Base-by-base conservation (phyloP, 30 jellyfish, hydroid and myxozoan species). In the Catostylus mosaicus region DNA sequence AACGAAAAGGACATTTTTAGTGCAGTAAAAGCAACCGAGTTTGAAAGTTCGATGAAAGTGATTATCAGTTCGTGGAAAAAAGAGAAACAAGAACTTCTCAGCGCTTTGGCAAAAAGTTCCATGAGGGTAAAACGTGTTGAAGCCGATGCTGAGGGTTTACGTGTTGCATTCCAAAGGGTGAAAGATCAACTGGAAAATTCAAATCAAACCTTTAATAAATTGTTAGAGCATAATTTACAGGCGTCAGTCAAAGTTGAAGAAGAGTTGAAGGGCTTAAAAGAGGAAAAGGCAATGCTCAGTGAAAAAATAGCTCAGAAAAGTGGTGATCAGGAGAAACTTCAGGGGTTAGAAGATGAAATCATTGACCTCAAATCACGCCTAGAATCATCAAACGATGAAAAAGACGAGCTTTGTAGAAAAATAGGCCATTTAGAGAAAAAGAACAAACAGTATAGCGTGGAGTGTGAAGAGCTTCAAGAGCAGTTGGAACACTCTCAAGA, bases 401-500 rank as follows among this genome's bases (percentile, higher is more conserved):
- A 78, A 38, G 99, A 94, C 16, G 88, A 88, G 24, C 72, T 94
- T 52, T 50, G 48, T 16, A 45, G 84, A 20, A 87, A 88, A 88
- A 78, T 78, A 33, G 43, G 62, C n/a, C 89, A 81, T 60, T 64
- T 94, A 40, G 97, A 88, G 68, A 94, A 88, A 52, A 97, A 83
- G 62, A 89, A 94, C 45, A 75, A 77, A 51, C 82, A 78, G 33
- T 50, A 34, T 20, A 33, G 30, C 7, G 56, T 47, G 77, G 97
- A 88, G 76, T 86, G 90, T 54, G 99, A 94, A 14, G 99, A 94
- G 52, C 82, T 94, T 31, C 99, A 94, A 65, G 99, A 94, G 63
- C 97, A 94, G 73, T 75, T 94, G 22, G 99, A 82, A 23, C 99
- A 94, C 67, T 80, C 96, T 2, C 97, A 94, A 74, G 99, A 94